Percentiles rank a stretch among this genome's conserved stretches.
phyloP scores from a whole-genome alignment of 1,140 invertebrate species.

The Nylanderia fulva region DNA sequence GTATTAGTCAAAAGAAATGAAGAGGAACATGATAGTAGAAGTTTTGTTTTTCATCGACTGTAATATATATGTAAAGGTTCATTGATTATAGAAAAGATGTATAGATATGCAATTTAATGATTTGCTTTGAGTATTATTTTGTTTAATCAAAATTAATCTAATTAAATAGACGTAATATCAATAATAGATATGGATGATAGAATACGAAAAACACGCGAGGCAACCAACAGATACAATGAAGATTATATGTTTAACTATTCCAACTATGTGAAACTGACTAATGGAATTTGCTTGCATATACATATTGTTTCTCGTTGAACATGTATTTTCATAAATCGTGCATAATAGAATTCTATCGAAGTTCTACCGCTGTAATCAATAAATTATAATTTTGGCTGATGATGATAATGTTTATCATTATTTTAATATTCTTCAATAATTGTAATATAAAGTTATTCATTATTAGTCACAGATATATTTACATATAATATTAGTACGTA shows the following conservation, averaged over 20 bases:
- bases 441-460: conserved; percentile 29
- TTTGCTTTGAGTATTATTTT: not conserved
- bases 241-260: conserved; percentile 53
- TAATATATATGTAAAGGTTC: not conserved
- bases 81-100: not conserved
- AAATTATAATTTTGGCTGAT: conserved; percentile 30
- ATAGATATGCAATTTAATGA: not conserved
- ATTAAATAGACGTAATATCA: not conserved
- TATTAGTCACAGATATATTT: conserved; percentile 27
- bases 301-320: conserved; percentile 26
- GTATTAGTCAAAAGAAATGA: not conserved
- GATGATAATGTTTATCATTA: not conserved
- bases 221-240: conserved; percentile 11
- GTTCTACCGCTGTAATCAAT: conserved; percentile 1
- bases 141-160: conserved; percentile 1
- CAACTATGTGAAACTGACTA: conserved; percentile 50
- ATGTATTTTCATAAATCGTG: conserved; percentile 40
- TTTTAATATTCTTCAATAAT: conserved; percentile 43
- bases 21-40: not conserved
- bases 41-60: not conserved
- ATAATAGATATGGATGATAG: conserved; percentile 19
- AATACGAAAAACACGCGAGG: conserved; percentile 2
- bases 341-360: conserved; percentile 40
- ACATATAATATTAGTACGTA: not conserved
- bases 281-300: conserved; percentile 46